Evolutionary conservation across 2,113 vertebrate genomes (phyloP).

Genomic region (Rhinoptilus africanus): DNA sequence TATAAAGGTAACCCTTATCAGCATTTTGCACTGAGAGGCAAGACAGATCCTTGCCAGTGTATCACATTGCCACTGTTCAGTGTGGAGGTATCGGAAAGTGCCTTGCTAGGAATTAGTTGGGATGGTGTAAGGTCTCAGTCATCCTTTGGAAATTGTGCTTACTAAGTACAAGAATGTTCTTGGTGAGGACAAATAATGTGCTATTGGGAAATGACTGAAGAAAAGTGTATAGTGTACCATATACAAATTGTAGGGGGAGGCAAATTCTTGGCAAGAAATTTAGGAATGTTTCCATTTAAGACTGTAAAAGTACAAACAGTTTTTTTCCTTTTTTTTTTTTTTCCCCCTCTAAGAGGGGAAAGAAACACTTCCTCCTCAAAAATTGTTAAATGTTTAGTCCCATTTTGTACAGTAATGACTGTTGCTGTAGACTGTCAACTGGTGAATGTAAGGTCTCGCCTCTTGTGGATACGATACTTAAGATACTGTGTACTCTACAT

Average conservation of each 20-base stretch:
- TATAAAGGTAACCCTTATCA: not conserved
- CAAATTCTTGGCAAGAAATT: slow-evolving; percentile 57
- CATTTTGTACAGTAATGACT: not conserved
- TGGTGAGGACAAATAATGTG: slow-evolving; percentile 63
- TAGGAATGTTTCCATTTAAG: slow-evolving; percentile 29
- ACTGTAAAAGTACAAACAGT: not conserved
- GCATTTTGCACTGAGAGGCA: not conserved
- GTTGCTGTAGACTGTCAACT: slow-evolving; percentile 4
- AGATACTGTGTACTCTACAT: slow-evolving; percentile 10
- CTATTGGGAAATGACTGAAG: slow-evolving; percentile 67
- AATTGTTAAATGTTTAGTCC: not conserved
- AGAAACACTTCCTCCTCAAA: not conserved
- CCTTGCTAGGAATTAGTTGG: slow-evolving; percentile 25
- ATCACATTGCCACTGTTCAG: not conserved
- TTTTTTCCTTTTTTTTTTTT: not conserved
- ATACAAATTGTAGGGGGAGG: slow-evolving; percentile 63
- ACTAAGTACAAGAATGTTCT: slow-evolving; percentile 53
- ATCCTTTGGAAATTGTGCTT: slow-evolving; percentile 55
- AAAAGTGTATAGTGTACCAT: slow-evolving; percentile 54
- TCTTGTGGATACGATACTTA: not conserved
- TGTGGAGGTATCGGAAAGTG: not conserved
- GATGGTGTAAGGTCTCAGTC: not conserved
- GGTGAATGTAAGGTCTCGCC: slow-evolving; percentile 11
- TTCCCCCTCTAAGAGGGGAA: not conserved
- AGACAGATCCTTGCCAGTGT: not conserved